Evolutionary conservation across 2,888 invertebrate genomes (phyloP), one percentile per base, ranked within the genome.

Genomic region (Tribolium freemani): DNA sequence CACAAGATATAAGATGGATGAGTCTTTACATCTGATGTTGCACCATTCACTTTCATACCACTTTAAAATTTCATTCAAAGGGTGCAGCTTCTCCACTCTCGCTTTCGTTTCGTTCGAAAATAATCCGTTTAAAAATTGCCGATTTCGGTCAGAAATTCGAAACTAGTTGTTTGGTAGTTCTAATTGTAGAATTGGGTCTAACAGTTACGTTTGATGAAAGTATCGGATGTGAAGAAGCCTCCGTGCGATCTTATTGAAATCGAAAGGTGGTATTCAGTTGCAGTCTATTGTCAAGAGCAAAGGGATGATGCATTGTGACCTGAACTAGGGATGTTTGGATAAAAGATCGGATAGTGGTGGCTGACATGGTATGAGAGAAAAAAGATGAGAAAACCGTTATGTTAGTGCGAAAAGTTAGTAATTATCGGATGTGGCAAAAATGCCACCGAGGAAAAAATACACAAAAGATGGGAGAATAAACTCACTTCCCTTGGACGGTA

Each of bases 1-100:
- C 81, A 84, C 82, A 84, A 84, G 83, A 82, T 81, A 78, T 72
- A 84, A 84, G 84, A 84, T 84, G 83, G 84, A 84, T 84, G 84
- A 81, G 84, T 79, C 80, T 80, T 79, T 78, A 78, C 79, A 81
- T 80, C 79, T 75, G 79, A 80, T 78, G 80, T 76, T 79, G 78
- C 77, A 76, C 76, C 74, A 76, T 78, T 78, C 77, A 73, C 67
- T 50, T 63, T 57, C 75, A 71, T 79, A 78, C 76, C 80, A 80
- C 71, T 66, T 78, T 77, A 61, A 77, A 75, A 76, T 78, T 71
- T 73, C 68, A n/a, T 20, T 53, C 30, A 68, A 70, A 63, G 61
- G 63, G 63, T 63, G 69, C 54, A 38, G 53, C 54, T 30, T 16
- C 11, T 21, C 53, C 53, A 21, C 64, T 54, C 11, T 64, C 53